Percentiles rank a stretch among this genome's conserved stretches.
These are phyloP conservation scores for Channa striata DNA, from an alignment of 2,797 vertebrate genomes.

Conservation along the genomic window DNA sequence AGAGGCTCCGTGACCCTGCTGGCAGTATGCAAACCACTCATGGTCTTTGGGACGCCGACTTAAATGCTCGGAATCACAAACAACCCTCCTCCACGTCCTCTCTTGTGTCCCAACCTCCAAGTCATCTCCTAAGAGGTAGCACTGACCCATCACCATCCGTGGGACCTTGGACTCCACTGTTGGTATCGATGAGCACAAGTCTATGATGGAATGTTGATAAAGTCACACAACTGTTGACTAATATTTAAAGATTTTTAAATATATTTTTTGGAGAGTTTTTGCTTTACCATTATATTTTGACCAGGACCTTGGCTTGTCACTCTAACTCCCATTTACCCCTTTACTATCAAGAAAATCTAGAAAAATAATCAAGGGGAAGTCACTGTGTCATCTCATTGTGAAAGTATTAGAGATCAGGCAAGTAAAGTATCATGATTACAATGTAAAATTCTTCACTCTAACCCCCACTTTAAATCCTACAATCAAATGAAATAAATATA, in stretches of 20 bases:
- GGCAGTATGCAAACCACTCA: constrained; percentile 91
- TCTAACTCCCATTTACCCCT: constrained; percentile 88
- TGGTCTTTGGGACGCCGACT: constrained; percentile 81
- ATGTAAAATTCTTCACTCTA: too few relatives aligned
- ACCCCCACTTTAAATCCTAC: too few relatives aligned
- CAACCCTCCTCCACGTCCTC: constrained; percentile 49
- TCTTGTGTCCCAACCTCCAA: constrained; percentile 46
- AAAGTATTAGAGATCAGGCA: too few relatives aligned
- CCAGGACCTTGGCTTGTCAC: constrained; percentile 93
- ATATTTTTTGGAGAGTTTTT: neutral
- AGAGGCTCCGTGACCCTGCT: constrained; percentile 92
- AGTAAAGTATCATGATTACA: too few relatives aligned
- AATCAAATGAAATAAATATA: too few relatives aligned
- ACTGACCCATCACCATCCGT: constrained; percentile 73
- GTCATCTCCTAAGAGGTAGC: constrained; percentile 74
- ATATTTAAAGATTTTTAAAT: neutral
- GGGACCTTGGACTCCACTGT: constrained; percentile 55
- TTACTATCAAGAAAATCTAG: constrained; percentile 54
- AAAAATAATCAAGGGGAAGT: too few relatives aligned
- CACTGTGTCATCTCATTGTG: too few relatives aligned
- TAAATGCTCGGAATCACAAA: constrained; percentile 81
- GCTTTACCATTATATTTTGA: constrained; percentile 91
- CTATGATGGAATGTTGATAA: constrained; percentile 38
- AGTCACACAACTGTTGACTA: constrained; percentile 28
- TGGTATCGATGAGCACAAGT: constrained; percentile 77